phyloP scores from a whole-genome alignment of 2,113 vertebrate species.

The Xyliphius kryptos region DNA sequence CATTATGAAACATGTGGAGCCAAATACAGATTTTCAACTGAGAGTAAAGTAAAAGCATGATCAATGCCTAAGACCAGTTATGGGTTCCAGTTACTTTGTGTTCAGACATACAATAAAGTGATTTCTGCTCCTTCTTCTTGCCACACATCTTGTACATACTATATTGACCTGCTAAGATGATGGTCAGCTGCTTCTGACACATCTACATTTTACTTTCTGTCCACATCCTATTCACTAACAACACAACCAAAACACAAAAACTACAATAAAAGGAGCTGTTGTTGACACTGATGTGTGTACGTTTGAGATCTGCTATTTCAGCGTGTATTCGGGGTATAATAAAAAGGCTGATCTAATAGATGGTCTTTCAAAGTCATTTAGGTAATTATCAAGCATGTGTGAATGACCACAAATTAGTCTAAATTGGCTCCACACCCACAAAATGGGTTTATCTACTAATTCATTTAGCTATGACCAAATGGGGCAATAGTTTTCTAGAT shows the following conservation, averaged over 20 bases:
- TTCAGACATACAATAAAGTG: no score
- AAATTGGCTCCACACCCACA: constrained; percentile 41
- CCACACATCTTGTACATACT: no score
- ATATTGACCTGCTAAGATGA: constrained; percentile 8
- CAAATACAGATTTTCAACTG: no score
- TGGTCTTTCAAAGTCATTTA: constrained; percentile 24
- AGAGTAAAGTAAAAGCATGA: no score
- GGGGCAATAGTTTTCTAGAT: constrained; percentile 23
- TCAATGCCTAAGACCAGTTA: no score
- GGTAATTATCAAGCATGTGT: constrained; percentile 43
- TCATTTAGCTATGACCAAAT: constrained; percentile 39
- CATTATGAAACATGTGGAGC: no score
- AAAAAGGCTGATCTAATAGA: constrained; percentile 29
- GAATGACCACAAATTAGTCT: constrained; percentile 46
- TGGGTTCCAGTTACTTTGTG: no score
- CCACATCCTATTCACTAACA: constrained; percentile 27
- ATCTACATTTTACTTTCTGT: constrained; percentile 20
- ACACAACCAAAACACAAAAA: background rate
- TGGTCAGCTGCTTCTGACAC: constrained; percentile 25
- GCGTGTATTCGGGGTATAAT: constrained; percentile 29
- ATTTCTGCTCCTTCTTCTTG: no score
- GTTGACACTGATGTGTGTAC: constrained; percentile 22
- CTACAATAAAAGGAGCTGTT: constrained; percentile 4
- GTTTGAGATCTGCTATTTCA: constrained; percentile 13
- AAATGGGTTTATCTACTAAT: constrained; percentile 36